Percentiles rank a stretch among this genome's conserved stretches.
Evolutionary conservation across 2,797 vertebrate genomes (phyloP).

Genomic region (Ispidina lecontei): DNA sequence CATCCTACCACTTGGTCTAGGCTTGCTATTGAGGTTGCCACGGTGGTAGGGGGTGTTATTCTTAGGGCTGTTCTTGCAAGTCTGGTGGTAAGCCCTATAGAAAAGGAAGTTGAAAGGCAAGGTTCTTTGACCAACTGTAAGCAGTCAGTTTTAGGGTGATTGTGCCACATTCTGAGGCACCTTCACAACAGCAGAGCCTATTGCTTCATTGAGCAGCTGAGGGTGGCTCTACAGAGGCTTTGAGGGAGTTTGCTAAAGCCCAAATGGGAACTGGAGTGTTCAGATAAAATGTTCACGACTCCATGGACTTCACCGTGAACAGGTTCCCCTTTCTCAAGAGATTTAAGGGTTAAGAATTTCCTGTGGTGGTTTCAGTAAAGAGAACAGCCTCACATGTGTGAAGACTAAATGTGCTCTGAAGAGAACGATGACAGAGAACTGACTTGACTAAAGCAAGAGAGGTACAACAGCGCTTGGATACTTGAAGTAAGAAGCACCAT

Average conservation of each 20-base stretch:
- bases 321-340: neutral
- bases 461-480: neutral
- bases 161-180: neutral
- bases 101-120: neutral
- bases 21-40: neutral
- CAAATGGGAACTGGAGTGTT: neutral
- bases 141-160: neutral
- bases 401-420: neutral
- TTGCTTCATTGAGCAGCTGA: neutral
- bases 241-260: neutral
- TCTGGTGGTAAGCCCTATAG: too few relatives aligned
- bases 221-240: neutral
- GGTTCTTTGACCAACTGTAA: neutral
- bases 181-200: neutral
- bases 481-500: neutral
- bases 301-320: neutral
- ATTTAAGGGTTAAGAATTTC: neutral
- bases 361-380: neutral
- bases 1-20: neutral
- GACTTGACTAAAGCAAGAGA: neutral
- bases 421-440: neutral
- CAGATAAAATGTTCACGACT: neutral
- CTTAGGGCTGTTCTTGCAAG: neutral
- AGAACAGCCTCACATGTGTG: neutral
- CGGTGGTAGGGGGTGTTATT: neutral